Evolutionary conservation across 2,888 invertebrate genomes (phyloP), one percentile per base, ranked within the genome.

Genomic region (Charanyca ferruginea): DNA sequence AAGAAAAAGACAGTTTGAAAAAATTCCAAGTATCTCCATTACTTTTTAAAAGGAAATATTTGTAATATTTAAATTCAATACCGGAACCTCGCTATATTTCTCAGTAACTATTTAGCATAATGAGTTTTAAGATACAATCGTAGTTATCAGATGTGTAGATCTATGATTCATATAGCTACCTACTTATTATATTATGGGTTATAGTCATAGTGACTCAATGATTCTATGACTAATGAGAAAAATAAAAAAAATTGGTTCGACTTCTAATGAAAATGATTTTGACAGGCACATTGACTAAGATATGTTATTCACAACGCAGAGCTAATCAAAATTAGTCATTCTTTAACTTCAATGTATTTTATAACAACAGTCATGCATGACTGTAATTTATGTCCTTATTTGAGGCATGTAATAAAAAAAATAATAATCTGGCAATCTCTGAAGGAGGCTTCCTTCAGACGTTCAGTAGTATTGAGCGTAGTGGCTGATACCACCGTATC

Each of bases 161-260:
- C 61, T 66, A 47, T 74, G 78, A 74, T 51, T 77, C 74, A 73
- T 59, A n/a, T 44, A n/a, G n/a, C 7, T 20, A 54, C 23, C n/a
- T 47, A 28, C 4, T 45, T n/a, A n/a, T 2, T 45, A 35, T 45
- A 48, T 22, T 38, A 65, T 49, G 28, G 49, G 2, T 6, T 45
- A 20, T n/a, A 11, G 2, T 6, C 42, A 20, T n/a, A 11, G 38
- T 62, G 73, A 73, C 49, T 59, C 66, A 78, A 59, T 47, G 49
- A 23, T 42, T 16, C 6, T 49, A 55, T 49, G 66, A 61, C 22
- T 59, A 71, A 68, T 22, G 18, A 28, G 42, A 47, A 38, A 47
- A 53, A 58, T 48, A 28, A 32, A 58, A 32, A 58, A 38, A 23
- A 38, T n/a, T n/a, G 18, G n/a, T 18, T 42, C 8, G n/a, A n/a